Conservation (phyloP, 2,888 invertebrate species). For the Xestia rhomboidea region DNA sequence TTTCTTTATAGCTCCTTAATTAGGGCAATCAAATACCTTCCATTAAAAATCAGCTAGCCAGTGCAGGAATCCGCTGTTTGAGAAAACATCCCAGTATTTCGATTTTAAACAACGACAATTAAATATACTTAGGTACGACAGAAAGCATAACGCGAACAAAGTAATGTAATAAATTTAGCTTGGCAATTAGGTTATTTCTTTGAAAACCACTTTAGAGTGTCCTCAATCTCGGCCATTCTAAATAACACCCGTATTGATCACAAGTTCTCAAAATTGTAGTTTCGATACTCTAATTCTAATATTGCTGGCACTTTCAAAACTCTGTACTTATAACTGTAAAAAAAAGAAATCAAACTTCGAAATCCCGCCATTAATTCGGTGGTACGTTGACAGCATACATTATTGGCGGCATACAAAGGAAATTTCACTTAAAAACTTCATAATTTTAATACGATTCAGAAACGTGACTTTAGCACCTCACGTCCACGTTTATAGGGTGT, state of each 20-base stretch:
- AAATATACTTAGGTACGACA: background rate
- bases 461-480: constrained; percentile 87
- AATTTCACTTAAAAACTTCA: constrained; percentile 78
- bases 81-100: background rate
- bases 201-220: background rate
- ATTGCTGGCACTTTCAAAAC: constrained; percentile 16
- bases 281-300: constrained; percentile 29
- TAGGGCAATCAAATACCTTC: background rate
- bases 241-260: background rate
- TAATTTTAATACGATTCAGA: constrained; percentile 87
- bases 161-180: background rate
- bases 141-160: background rate
- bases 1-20: background rate
- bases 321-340: constrained; percentile 41
- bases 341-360: constrained; percentile 52
- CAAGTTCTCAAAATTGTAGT: background rate
- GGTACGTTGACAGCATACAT: constrained; percentile 74
- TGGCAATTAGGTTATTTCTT: background rate
- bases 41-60: background rate
- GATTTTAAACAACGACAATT: background rate
- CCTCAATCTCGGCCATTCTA: background rate
- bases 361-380: constrained; percentile 71
- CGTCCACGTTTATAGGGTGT: constrained; percentile 70
- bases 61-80: background rate
- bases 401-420: constrained; percentile 65